Base-by-base conservation (phyloP, 1,140 invertebrate species). In the Apis florea region DNA sequence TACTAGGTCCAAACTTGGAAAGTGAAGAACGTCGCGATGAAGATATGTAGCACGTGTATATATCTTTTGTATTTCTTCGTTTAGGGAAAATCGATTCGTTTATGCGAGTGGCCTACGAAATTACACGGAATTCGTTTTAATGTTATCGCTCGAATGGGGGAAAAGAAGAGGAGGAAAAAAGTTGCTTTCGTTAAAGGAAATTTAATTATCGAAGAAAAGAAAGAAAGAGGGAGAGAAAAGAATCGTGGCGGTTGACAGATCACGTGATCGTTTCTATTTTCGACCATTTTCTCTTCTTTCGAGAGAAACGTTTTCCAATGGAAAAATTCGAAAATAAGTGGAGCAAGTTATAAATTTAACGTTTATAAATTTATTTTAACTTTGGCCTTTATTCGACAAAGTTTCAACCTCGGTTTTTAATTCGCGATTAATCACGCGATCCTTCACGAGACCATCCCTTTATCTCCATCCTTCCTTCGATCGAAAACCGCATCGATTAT, bases 401-500 rank as follows among this genome's bases (percentile, higher is more conserved):
- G 51, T 68, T 31, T 68, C 51, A 21, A 68, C 51, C 10, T 11
- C 15, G 58, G 56, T 59, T 53, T 79, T 79, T 79, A 72, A 72
- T 72, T 51, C 58, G n/a, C 19, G 49, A 53, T 49, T n/a, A 64
- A 61, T 59, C 64, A 72, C 31, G 59, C 76, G 49, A 47, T 58
- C 21, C 17, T 56, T 8, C 40, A 19, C 8, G n/a, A 40, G 69
- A 31, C 51, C 40, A 59, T n/a, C n/a, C n/a, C 69, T 73, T 79
- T 79, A 79, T 79, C 69, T 70, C 26, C 31, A 9, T 6, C 8
- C 24, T 51, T 40, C 13, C 6, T 40, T 31, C 47, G 24, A 24
- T 31, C 8, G 31, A 11, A 17, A 64, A 26, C 15, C 49, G 26
- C 59, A 73, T 79, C 78, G 78, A 72, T 73, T 79, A 73, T 79